phyloP scores from a whole-genome alignment of 2,113 vertebrate species.

The Trachemys scripta region DNA sequence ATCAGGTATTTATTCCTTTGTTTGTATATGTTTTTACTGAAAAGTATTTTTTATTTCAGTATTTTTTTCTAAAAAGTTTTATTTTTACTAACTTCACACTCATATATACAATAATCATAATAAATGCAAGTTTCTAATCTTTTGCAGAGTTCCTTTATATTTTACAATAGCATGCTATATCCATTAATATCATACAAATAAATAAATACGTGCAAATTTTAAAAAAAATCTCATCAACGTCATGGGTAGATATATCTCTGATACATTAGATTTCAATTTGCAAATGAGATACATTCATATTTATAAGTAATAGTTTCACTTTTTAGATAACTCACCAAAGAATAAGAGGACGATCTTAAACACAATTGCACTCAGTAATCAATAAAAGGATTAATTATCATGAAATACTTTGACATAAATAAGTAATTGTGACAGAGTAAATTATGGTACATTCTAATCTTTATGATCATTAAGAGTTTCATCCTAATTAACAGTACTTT shows the following conservation, averaged over 20 bases:
- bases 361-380: neutral
- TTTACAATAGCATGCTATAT: neutral
- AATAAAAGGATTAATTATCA: neutral
- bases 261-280: neutral
- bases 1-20: neutral
- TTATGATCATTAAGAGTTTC: neutral
- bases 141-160: neutral
- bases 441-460: neutral
- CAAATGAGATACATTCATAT: neutral
- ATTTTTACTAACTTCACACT: neutral
- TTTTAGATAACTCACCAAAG: neutral
- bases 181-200: neutral
- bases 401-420: neutral
- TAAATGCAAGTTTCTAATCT: rapidly evolving
- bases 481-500: neutral
- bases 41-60: neutral
- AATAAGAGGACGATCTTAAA: conserved; percentile 21
- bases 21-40: neutral
- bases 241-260: neutral
- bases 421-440: neutral
- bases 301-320: neutral
- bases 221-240: neutral
- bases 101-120: rapidly evolving
- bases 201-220: neutral
- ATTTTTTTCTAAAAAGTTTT: neutral